Percentiles rank a stretch among this genome's conserved stretches.
These are phyloP conservation scores for Rhagium mordax DNA, from an alignment of 2,888 invertebrate species.

Conservation along the genomic window DNA sequence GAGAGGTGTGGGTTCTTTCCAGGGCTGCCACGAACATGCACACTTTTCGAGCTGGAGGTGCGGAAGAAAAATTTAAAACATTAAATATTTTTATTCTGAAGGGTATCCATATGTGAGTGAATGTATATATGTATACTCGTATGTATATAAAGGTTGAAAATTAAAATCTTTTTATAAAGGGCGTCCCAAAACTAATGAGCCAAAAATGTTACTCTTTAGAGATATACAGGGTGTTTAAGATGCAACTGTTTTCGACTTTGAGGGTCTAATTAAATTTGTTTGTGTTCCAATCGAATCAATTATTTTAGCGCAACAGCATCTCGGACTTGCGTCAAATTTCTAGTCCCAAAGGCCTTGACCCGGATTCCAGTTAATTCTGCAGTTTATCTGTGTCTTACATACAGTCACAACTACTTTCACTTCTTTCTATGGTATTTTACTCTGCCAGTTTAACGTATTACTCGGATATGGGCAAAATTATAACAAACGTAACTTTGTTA, in stretches of 20 bases:
- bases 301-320: slow-evolving; percentile 31
- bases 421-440: slow-evolving; percentile 42
- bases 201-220: too few relatives aligned
- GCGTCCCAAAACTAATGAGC: too few relatives aligned
- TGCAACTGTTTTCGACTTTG: background rate
- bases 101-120: too few relatives aligned
- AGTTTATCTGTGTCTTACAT: slow-evolving; percentile 40
- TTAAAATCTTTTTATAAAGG: too few relatives aligned
- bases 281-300: background rate
- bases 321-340: slow-evolving; percentile 43
- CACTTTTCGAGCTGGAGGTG: too few relatives aligned
- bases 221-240: too few relatives aligned
- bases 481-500: background rate
- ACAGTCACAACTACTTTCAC: slow-evolving; percentile 50
- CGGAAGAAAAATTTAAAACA: too few relatives aligned
- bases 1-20: too few relatives aligned
- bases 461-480: background rate
- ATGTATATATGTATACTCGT: too few relatives aligned
- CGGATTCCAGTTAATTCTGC: slow-evolving; percentile 50
- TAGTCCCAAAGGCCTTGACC: slow-evolving; percentile 52
- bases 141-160: too few relatives aligned
- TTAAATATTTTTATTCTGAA: too few relatives aligned
- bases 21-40: too few relatives aligned
- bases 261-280: background rate
- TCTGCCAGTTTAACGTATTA: background rate